Conservation (phyloP, 2,888 invertebrate species). For the Argyresthia albistria region DNA sequence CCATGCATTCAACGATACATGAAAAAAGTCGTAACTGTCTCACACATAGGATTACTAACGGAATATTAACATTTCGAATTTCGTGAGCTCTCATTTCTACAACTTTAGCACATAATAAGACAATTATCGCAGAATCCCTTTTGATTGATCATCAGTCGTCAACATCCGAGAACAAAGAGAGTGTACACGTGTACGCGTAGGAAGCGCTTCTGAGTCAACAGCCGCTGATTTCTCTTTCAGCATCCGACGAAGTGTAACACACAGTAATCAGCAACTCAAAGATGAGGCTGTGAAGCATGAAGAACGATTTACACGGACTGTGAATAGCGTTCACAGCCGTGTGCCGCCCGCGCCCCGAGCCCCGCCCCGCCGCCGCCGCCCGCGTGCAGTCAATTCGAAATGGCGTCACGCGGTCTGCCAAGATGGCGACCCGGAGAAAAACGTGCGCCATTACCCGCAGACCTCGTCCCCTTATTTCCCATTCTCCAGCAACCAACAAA, state of each 20-base stretch:
- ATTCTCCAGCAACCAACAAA: constrained; percentile 20
- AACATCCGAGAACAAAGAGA: too few species aligned
- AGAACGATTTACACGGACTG: not conserved
- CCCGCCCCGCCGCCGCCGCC: not conserved
- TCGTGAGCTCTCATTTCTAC: too few species aligned
- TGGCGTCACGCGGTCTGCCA: constrained; percentile 70
- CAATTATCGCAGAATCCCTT: too few species aligned
- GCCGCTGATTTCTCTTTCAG: too few species aligned
- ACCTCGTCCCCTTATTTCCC: constrained; percentile 24
- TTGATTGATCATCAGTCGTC: too few species aligned
- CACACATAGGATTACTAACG: too few species aligned
- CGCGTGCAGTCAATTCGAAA: constrained; percentile 32
- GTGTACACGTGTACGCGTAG: too few species aligned
- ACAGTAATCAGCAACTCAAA: not conserved
- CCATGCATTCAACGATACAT: too few species aligned
- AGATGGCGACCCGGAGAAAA: constrained; percentile 50
- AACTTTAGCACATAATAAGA: too few species aligned
- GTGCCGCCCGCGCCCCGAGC: not conserved
- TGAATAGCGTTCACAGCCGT: not conserved
- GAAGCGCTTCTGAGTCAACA: too few species aligned
- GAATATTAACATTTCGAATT: too few species aligned
- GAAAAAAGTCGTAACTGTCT: too few species aligned
- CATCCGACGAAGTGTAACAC: not conserved
- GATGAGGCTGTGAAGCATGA: not conserved
- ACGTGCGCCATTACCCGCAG: constrained; percentile 38